These are phyloP conservation scores for Aphyosemion australe DNA, from an alignment of 2,113 vertebrate genomes.

Conservation along the genomic window DNA sequence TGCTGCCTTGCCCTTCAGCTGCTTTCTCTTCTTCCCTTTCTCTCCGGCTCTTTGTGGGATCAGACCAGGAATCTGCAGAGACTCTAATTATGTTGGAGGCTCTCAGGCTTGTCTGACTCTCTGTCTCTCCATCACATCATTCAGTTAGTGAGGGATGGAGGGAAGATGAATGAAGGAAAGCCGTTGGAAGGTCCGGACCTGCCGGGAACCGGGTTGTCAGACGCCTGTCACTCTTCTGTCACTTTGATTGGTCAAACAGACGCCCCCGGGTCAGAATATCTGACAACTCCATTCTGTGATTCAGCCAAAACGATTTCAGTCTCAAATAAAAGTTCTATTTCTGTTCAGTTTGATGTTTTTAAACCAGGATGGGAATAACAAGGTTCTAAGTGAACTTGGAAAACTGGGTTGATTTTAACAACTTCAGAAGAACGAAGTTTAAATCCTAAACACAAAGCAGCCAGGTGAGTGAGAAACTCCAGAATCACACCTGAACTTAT, in stretches of 20 bases:
- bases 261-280: background rate
- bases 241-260: background rate
- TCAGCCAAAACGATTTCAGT: background rate
- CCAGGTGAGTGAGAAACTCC: background rate
- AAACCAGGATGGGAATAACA: background rate
- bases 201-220: constrained; percentile 14
- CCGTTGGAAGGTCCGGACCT: constrained; percentile 8
- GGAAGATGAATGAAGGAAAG: constrained; percentile 12
- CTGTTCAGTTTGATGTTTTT: background rate
- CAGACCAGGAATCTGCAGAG: constrained; percentile 27
- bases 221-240: constrained; percentile 21
- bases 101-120: constrained; percentile 21
- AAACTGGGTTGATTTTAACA: too few relatives aligned
- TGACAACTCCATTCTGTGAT: background rate
- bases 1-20: constrained; percentile 16
- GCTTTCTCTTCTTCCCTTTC: constrained; percentile 4
- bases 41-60: constrained; percentile 8
- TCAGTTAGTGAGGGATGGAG: background rate
- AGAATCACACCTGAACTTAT: background rate
- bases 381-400: too few relatives aligned
- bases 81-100: constrained; percentile 42
- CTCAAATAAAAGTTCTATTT: background rate
- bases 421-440: too few relatives aligned
- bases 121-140: constrained; percentile 19
- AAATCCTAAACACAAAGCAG: background rate